Evolutionary conservation across 2,888 invertebrate genomes (phyloP).

Genomic region (Protophormia terraenovae): DNA sequence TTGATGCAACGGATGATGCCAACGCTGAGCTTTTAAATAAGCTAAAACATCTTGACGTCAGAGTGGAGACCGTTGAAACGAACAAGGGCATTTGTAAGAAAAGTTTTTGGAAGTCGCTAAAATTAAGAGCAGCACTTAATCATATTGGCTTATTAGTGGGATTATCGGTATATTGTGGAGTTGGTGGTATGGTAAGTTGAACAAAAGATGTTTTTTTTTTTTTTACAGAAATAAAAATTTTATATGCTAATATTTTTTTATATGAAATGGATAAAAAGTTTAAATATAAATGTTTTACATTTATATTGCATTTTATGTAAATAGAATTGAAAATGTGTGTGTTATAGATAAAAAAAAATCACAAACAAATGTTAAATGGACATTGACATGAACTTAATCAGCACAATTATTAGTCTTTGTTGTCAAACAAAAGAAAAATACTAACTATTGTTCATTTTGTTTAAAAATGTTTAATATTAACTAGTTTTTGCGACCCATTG

Average conservation of each 20-base stretch:
- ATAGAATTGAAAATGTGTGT: not conserved
- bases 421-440: not conserved
- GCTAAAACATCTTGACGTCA: conserved; percentile 80
- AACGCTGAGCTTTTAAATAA: conserved; percentile 80
- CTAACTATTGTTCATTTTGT: too few species aligned
- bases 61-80: conserved; percentile 75
- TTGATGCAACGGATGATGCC: conserved; percentile 79
- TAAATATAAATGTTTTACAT: conserved; percentile 5
- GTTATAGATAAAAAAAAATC: too few species aligned
- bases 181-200: conserved; percentile 89
- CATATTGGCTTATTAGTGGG: conserved; percentile 89
- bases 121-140: conserved; percentile 86
- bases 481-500: too few species aligned
- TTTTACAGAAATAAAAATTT: too few species aligned
- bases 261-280: not conserved
- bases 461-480: too few species aligned
- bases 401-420: not conserved
- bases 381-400: conserved; percentile 54
- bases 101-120: conserved; percentile 82
- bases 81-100: conserved; percentile 81
- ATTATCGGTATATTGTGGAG: conserved; percentile 89
- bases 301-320: conserved; percentile 10
- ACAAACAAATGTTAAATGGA: conserved; percentile 33
- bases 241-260: too few species aligned
- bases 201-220: too few species aligned